These are phyloP conservation scores for Empidonax traillii DNA, from an alignment of 2,113 vertebrate genomes.

Conservation along the genomic window DNA sequence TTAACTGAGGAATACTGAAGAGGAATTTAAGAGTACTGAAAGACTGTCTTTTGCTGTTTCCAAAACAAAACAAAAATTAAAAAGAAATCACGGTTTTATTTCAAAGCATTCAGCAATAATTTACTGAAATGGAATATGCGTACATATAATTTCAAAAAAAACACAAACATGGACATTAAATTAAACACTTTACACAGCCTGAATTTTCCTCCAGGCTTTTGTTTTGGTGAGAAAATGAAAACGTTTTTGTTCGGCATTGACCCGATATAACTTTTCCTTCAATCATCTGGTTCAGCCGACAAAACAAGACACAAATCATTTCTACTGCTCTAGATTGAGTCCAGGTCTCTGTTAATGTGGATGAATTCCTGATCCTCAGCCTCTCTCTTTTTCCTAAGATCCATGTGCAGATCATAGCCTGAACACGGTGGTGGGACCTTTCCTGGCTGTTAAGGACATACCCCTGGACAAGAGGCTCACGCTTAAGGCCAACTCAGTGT, in stretches of 20 bases:
- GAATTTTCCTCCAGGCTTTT: slow-evolving; percentile 29
- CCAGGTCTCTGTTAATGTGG: background rate
- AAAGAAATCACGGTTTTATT: background rate
- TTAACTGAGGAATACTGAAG: background rate
- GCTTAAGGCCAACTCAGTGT: background rate
- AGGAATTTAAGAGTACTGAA: background rate
- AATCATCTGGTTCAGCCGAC: background rate
- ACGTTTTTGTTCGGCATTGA: slow-evolving; percentile 1
- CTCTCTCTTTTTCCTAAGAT: background rate
- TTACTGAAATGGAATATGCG: background rate
- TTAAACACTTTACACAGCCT: background rate
- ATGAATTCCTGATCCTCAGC: background rate
- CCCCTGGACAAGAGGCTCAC: rapidly evolving
- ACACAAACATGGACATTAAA: background rate
- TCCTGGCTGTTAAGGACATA: background rate
- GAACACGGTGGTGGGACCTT: background rate
- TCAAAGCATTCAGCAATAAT: background rate
- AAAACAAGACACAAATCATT: slow-evolving; percentile 28
- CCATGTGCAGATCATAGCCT: background rate
- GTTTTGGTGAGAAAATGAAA: slow-evolving; percentile 40
- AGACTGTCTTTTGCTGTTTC: background rate
- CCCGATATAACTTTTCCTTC: slow-evolving; percentile 21
- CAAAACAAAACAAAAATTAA: background rate
- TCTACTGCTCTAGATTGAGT: background rate
- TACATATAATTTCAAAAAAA: slow-evolving; percentile 11